Evolutionary conservation across 2,888 invertebrate genomes (phyloP), one percentile per base, ranked within the genome.

Genomic region (Empis livida): DNA sequence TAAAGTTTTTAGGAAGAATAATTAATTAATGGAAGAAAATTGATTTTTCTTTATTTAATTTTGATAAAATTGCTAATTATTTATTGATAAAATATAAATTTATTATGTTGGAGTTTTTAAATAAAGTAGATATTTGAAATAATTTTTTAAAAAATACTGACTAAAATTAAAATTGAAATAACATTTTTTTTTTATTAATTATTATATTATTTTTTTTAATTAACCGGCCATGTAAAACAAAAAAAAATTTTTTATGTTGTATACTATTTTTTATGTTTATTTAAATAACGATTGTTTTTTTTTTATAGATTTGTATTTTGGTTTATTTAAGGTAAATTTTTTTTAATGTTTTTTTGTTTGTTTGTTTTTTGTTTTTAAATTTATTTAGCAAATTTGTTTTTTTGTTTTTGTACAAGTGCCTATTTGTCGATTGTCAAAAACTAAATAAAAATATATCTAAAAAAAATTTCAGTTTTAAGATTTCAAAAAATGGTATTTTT

Each of bases 341-440:
- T 45, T 38, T 30, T 39, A 31, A 37, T 42, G 44, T 20, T 50
- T 48, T 47, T 47, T 47, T 45, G 30, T 46, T 32, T 43, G 40
- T 31, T 50, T 46, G 3, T 30, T 42, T 37, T 44, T 43, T 38
- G n/a, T n/a, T n/a, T n/a, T n/a, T n/a, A n/a, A n/a, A n/a, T n/a
- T 46, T 46, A 37, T 30, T 53, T 51, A 45, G 39, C 48, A 30
- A 23, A 11, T 46, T 40, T 49, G 54, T 54, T 50, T 53, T 53
- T 51, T 54, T 54, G 51, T 53, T 61, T 51, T 67, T 65, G 61
- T 65, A 67, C 64, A 67, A 64, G 66, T 65, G 67, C 68, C 67
- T 68, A 67, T 68, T 67, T 65, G 69, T 69, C 69, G 69, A 69
- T 69, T 69, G 69, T 70, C 70, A 67, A 67, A 62, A 67, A 64